phyloP scores from a whole-genome alignment of 2,888 invertebrate genomes.

The Stictocephala bisonia region DNA sequence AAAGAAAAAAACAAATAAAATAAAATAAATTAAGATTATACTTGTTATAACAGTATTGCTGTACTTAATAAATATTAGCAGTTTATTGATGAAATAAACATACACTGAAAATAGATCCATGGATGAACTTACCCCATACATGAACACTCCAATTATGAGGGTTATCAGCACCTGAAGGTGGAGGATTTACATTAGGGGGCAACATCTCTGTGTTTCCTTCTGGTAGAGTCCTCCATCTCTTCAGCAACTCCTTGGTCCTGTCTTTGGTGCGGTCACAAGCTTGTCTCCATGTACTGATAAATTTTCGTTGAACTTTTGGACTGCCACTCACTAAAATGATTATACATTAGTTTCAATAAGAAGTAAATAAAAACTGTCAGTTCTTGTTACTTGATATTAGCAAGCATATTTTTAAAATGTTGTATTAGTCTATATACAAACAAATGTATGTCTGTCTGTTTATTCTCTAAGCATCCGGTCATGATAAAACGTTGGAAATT shows the following conservation, averaged over 20 bases:
- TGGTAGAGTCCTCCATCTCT: slow-evolving; percentile 76
- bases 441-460: too few species aligned
- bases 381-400: too few species aligned
- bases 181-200: slow-evolving; percentile 49
- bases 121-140: slow-evolving; percentile 75
- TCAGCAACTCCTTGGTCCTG: slow-evolving; percentile 77
- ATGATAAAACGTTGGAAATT: too few species aligned
- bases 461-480: too few species aligned
- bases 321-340: neutral
- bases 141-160: slow-evolving; percentile 80
- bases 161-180: too few species aligned
- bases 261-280: slow-evolving; percentile 82
- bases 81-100: slow-evolving; percentile 2
- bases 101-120: neutral
- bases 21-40: too few species aligned
- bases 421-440: too few species aligned
- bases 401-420: too few species aligned
- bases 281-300: slow-evolving; percentile 79
- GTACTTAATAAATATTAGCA: neutral
- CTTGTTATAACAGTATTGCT: too few species aligned
- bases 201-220: slow-evolving; percentile 67
- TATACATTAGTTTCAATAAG: too few species aligned
- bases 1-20: too few species aligned
- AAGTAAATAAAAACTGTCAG: too few species aligned
- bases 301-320: slow-evolving; percentile 74